phyloP scores from a whole-genome alignment of 2,888 invertebrate species.

The Digitonthophagus gazella region DNA sequence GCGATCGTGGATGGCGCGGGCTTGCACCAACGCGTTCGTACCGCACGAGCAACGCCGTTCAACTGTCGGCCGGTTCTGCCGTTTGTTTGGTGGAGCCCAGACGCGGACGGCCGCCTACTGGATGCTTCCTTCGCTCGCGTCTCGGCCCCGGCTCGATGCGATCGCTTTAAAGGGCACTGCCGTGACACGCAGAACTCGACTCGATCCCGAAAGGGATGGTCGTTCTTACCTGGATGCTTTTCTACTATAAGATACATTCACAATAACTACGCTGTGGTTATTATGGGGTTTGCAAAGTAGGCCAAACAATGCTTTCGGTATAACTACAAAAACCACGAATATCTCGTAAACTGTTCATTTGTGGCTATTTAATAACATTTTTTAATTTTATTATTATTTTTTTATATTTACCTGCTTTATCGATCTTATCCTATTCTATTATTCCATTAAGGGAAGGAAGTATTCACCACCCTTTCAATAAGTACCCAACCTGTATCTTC shows the following conservation, averaged over 20 bases:
- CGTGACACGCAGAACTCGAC: neutral
- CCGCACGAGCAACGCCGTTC: constrained; percentile 3
- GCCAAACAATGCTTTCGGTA: too few relatives aligned
- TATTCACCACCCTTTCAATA: constrained; percentile 17
- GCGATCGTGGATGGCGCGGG: neutral
- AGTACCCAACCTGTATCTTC: too few relatives aligned
- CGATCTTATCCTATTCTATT: too few relatives aligned
- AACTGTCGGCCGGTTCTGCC: constrained; percentile 2
- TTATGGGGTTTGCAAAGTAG: too few relatives aligned
- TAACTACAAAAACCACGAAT: too few relatives aligned
- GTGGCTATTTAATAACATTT: too few relatives aligned
- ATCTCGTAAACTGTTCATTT: too few relatives aligned
- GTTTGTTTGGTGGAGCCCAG: constrained; percentile 1
- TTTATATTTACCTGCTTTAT: too few relatives aligned
- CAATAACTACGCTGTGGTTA: too few relatives aligned
- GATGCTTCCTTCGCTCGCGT: neutral
- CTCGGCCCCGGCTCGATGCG: neutral
- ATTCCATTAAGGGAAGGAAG: too few relatives aligned
- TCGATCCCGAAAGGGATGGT: neutral
- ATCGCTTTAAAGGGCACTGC: constrained; percentile 12
- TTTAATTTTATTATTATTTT: too few relatives aligned
- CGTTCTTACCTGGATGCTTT: constrained; percentile 2
- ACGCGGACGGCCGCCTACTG: constrained; percentile 13
- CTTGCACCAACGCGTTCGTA: neutral
- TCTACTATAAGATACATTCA: too few relatives aligned